Evolutionary conservation across 2,797 vertebrate species (phyloP).

Genomic region (Rhabdophis nuchalis): DNA sequence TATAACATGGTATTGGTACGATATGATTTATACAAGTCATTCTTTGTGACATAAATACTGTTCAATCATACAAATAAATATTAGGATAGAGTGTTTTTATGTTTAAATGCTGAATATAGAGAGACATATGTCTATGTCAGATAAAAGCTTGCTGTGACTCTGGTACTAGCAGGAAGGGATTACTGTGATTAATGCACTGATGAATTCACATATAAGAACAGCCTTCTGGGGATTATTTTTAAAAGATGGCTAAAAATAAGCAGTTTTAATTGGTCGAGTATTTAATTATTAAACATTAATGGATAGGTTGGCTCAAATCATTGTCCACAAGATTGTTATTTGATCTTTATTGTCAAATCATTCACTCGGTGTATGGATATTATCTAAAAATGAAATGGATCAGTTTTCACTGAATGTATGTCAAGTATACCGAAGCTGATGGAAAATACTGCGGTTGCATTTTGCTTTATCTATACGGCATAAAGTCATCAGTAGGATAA

Average conservation of each 20-base stretch:
- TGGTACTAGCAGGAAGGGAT: neutral
- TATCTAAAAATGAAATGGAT: neutral
- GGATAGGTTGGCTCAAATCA: neutral
- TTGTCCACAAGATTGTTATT: neutral
- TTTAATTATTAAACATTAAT: conserved; percentile 10
- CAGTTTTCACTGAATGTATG: neutral
- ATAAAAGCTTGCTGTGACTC: conserved; percentile 29
- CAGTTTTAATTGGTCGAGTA: conserved; percentile 25
- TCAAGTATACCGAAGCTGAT: neutral
- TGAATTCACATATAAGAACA: conserved; percentile 18
- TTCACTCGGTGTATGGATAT: neutral
- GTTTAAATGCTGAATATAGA: neutral
- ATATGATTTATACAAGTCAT: neutral
- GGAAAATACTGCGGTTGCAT: neutral
- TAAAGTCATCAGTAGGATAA: neutral
- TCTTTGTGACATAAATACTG: neutral
- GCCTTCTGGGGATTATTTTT: conserved; percentile 1
- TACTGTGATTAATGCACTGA: conserved; percentile 28
- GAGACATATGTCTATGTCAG: neutral
- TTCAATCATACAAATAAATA: neutral
- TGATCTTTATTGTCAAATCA: neutral
- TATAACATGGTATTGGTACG: neutral
- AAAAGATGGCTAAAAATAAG: conserved; percentile 24
- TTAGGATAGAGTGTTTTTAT: neutral
- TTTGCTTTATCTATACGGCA: neutral